These are phyloP conservation scores for Romanomermis culicivorax DNA, from an alignment of 2,888 invertebrate genomes.

Conservation along the genomic window DNA sequence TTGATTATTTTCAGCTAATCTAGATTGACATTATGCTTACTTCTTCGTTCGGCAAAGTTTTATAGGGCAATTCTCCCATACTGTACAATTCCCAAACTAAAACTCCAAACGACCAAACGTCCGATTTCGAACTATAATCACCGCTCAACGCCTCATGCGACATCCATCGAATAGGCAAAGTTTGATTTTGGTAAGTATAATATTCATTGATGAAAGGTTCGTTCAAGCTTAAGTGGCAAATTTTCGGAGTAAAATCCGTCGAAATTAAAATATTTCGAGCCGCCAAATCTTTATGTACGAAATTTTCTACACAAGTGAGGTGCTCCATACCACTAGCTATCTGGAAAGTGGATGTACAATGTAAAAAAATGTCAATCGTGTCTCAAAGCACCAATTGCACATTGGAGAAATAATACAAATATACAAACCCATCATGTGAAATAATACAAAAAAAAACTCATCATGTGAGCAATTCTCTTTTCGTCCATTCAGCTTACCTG, in stretches of 20 bases:
- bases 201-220: conserved; percentile 77
- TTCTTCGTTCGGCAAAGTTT: conserved; percentile 53
- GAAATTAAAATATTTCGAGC: conserved; percentile 73
- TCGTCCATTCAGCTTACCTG: too few relatives aligned
- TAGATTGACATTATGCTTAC: conserved; percentile 37
- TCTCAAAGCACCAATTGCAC: too few relatives aligned
- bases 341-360: conserved; percentile 35
- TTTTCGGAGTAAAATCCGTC: conserved; percentile 53
- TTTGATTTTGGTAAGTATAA: conserved; percentile 56
- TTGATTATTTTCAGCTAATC: too few relatives aligned
- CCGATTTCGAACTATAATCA: conserved; percentile 73
- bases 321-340: conserved; percentile 61
- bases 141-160: conserved; percentile 70
- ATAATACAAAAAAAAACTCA: too few relatives aligned
- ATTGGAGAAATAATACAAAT: too few relatives aligned
- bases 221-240: conserved; percentile 28
- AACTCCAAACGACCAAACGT: conserved; percentile 71
- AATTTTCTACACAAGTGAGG: conserved; percentile 46
- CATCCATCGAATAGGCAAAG: conserved; percentile 70
- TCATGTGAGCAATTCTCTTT: too few relatives aligned
- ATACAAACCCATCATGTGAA: too few relatives aligned
- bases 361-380: too few relatives aligned
- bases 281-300: conserved; percentile 73
- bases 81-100: conserved; percentile 71
- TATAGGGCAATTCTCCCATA: conserved; percentile 54